Evolutionary conservation across 92 coral and sea anemone species (phyloP).

Genomic region (Nematostella vectensis): DNA sequence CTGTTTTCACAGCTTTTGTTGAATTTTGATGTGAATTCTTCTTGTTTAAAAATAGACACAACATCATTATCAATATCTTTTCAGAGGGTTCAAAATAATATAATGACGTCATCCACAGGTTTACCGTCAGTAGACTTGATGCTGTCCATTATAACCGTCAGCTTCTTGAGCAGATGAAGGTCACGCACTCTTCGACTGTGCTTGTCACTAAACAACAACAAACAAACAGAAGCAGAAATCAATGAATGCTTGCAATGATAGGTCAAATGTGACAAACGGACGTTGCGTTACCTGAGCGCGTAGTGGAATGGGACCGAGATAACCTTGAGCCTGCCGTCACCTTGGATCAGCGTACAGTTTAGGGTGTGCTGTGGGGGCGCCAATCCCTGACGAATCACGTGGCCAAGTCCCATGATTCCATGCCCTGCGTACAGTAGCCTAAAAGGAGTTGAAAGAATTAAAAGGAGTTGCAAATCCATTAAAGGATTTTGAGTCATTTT

Average conservation of each 20-base stretch:
- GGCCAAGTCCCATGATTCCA: conserved; percentile 89
- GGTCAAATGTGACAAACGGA: not conserved
- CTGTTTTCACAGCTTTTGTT: too few relatives aligned
- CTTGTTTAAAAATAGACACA: not conserved
- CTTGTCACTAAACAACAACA: conserved; percentile 56
- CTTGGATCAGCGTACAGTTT: conserved; percentile 80
- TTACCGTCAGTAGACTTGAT: conserved; percentile 59
- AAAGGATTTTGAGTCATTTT: not conserved
- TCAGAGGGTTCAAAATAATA: too few relatives aligned
- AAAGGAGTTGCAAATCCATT: too few relatives aligned
- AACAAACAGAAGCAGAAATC: not conserved
- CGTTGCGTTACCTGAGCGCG: conserved; percentile 65
- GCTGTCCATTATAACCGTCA: conserved; percentile 68
- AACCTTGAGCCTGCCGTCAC: conserved; percentile 79
- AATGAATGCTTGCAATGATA: not conserved
- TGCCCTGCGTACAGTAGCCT: conserved; percentile 95
- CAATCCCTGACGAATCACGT: conserved; percentile 86
- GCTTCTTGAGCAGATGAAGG: conserved; percentile 87
- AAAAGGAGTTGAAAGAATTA: too few relatives aligned
- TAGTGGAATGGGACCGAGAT: conserved; percentile 95
- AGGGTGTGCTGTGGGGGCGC: conserved; percentile 85
- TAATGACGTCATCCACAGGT: conserved; percentile 29
- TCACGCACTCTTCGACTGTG: conserved; percentile 92
- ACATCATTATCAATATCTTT: too few relatives aligned
- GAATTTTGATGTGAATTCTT: conserved; percentile 6